Evolutionary conservation across 35 echinoderm and acorn worm genomes (phyloP).

Genomic region (Heliocidaris erythrogramma): DNA sequence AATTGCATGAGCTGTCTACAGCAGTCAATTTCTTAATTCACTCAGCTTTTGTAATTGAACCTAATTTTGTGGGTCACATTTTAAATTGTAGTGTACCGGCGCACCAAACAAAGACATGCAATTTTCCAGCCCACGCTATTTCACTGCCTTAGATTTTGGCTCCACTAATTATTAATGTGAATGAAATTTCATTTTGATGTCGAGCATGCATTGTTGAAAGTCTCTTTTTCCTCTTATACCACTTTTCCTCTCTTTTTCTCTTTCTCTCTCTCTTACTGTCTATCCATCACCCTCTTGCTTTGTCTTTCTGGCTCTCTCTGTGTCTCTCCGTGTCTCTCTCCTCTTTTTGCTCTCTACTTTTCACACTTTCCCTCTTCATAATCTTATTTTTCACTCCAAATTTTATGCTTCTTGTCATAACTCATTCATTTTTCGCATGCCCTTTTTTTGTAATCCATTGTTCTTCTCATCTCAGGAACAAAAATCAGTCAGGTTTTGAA

Average conservation of each 20-base stretch:
- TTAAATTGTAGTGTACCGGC: background rate
- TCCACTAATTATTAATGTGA: background rate
- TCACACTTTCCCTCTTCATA: background rate
- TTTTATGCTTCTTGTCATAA: background rate
- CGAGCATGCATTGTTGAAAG: background rate
- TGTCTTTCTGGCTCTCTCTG: no score
- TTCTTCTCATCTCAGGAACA: background rate
- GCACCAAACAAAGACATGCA: background rate
- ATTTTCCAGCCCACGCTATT: background rate
- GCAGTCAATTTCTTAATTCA: slow-evolving; percentile 3
- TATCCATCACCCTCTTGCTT: no score
- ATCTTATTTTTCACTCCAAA: background rate
- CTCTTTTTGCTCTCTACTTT: background rate
- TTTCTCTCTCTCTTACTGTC: no score
- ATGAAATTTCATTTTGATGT: background rate
- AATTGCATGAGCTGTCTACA: background rate
- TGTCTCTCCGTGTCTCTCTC: no score
- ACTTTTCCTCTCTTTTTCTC: background rate
- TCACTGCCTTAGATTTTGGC: background rate
- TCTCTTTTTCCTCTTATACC: background rate
- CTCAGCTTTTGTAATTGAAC: background rate
- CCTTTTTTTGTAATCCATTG: background rate
- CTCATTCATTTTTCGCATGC: background rate
- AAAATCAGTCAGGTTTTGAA: no score
- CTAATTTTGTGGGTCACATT: background rate